Evolutionary conservation across 2,113 vertebrate genomes (phyloP).

Genomic region (Oxygymnocypris stewartii): DNA sequence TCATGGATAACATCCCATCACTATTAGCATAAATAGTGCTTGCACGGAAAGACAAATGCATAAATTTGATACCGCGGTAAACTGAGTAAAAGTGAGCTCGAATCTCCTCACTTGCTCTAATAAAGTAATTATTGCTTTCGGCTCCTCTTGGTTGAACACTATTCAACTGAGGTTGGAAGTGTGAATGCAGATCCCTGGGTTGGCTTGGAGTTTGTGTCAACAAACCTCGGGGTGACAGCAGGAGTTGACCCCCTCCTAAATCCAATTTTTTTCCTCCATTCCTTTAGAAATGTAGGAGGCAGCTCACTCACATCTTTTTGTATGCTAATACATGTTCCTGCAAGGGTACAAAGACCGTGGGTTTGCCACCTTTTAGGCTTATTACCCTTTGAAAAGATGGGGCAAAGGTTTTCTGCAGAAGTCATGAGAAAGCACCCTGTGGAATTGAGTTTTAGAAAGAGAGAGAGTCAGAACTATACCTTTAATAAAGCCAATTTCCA

Average conservation of each 20-base stretch:
- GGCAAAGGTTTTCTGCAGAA: slow-evolving; percentile 12
- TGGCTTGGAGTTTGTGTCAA: slow-evolving; percentile 16
- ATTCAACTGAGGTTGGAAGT: background rate
- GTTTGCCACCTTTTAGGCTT: slow-evolving; percentile 44
- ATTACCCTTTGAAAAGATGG: slow-evolving; percentile 54
- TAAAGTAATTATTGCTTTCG: slow-evolving; percentile 32
- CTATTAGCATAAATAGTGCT: slow-evolving; percentile 32
- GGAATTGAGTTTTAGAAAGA: background rate
- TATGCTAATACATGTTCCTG: slow-evolving; percentile 60
- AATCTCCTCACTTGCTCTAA: background rate
- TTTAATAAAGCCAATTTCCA: background rate
- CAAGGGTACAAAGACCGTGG: slow-evolving; percentile 49
- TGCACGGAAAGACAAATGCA: background rate
- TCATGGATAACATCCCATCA: too few relatives aligned
- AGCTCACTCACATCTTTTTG: slow-evolving; percentile 53
- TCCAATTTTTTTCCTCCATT: slow-evolving; percentile 15
- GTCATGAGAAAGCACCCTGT: slow-evolving; percentile 45
- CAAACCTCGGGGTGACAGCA: background rate
- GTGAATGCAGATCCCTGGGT: background rate
- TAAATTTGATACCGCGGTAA: background rate
- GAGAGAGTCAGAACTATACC: background rate
- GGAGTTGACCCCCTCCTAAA: slow-evolving; percentile 16
- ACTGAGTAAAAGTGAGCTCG: background rate
- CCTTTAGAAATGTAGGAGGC: slow-evolving; percentile 23
- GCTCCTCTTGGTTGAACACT: background rate